phyloP scores from a whole-genome alignment of 1,140 invertebrate species.

The Formica exsecta region DNA sequence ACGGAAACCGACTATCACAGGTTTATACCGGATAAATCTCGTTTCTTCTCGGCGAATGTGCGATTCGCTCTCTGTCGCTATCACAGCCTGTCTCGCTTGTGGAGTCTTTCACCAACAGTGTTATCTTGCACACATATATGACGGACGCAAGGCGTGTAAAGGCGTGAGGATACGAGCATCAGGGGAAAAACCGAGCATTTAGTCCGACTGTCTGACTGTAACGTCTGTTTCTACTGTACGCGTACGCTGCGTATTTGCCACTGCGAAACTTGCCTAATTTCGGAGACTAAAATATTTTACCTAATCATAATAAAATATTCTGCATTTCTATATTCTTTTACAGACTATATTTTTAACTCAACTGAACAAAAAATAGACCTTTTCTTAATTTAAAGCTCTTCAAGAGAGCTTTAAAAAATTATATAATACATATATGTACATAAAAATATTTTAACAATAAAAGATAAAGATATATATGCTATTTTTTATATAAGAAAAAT shows the following conservation, averaged over 20 bases:
- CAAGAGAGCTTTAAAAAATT: background rate
- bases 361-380: background rate
- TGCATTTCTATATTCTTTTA: background rate
- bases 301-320: background rate
- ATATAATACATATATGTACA: background rate
- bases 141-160: background rate
- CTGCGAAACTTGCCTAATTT: background rate
- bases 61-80: conserved; percentile 55
- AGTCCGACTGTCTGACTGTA: conserved; percentile 64
- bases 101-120: conserved; percentile 47
- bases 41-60: conserved; percentile 72
- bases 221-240: conserved; percentile 41
- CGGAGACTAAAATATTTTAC: background rate
- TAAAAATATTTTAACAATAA: background rate
- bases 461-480: background rate
- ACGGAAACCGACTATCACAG: conserved; percentile 78
- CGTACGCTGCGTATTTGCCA: background rate
- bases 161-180: conserved; percentile 7
- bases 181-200: conserved; percentile 63
- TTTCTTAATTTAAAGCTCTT: too few species aligned
- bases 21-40: conserved; percentile 85
- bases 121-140: conserved; percentile 6
- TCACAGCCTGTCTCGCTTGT: conserved; percentile 32
- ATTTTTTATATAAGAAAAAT: too few species aligned
- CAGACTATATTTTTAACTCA: conserved; percentile 2